Conservation (phyloP, 2,888 invertebrate genomes). For the Coleophora flavipennella region DNA sequence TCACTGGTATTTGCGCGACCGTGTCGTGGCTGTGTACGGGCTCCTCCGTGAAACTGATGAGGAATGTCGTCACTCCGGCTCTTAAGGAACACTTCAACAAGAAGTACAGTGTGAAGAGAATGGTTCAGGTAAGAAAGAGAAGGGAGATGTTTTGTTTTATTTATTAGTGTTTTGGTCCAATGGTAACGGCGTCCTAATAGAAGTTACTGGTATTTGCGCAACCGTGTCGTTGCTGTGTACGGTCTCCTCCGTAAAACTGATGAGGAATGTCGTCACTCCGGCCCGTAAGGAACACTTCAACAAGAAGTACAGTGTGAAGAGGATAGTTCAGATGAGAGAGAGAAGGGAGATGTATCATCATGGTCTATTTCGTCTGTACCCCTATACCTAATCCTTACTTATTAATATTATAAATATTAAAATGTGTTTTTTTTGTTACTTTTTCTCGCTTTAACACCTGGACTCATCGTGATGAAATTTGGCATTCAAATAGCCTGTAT, state of each 20-base stretch:
- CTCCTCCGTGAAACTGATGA: slow-evolving; percentile 49
- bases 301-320: slow-evolving; percentile 72
- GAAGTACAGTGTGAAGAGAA: slow-evolving; percentile 71
- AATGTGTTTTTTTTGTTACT: no score
- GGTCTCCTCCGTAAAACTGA: slow-evolving; percentile 50
- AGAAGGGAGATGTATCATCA: not conserved
- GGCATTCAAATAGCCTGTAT: no score
- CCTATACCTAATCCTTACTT: no score
- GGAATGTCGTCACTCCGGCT: slow-evolving; percentile 75
- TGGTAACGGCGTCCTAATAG: slow-evolving; percentile 58
- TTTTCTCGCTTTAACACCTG: no score
- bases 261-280: slow-evolving; percentile 73
- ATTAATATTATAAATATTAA: no score
- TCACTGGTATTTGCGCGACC: slow-evolving; percentile 71
- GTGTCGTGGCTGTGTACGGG: slow-evolving; percentile 66
- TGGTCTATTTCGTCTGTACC: no score
- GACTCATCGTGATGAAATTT: no score
- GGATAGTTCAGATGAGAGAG: slow-evolving; percentile 71
- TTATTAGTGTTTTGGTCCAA: no score
- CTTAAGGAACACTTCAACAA: slow-evolving; percentile 73
- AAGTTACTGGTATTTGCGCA: slow-evolving; percentile 70
- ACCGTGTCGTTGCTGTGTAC: slow-evolving; percentile 68
- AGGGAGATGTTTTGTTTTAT: not conserved
- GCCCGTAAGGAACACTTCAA: slow-evolving; percentile 75
- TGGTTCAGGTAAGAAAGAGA: slow-evolving; percentile 70